Conservation (phyloP, 2,888 invertebrate genomes). For the Drosophila rellima region DNA sequence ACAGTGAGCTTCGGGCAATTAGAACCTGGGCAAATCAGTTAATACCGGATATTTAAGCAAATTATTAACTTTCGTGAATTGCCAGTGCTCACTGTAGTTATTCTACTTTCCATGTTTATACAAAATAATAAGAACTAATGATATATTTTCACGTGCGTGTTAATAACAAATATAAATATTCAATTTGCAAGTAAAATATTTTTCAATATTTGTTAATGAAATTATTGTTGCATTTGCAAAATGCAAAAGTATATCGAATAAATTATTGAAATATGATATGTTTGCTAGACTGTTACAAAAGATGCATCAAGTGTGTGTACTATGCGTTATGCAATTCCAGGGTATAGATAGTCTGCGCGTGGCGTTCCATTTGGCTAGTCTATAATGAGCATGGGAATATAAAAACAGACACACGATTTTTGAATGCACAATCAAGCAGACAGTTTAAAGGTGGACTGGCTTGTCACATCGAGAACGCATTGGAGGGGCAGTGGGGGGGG, state of each 20-base stretch:
- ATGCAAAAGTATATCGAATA: conserved; percentile 7
- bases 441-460: conserved; percentile 30
- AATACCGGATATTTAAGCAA: neutral
- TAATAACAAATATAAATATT: conserved; percentile 32
- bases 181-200: conserved; percentile 8
- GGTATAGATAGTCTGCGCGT: conserved; percentile 65
- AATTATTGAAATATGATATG: conserved; percentile 1
- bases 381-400: conserved; percentile 77
- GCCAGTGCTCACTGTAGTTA: neutral
- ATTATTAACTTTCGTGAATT: neutral
- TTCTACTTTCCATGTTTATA: neutral
- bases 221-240: conserved; percentile 14
- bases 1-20: neutral
- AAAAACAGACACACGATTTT: conserved; percentile 43
- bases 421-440: conserved; percentile 46
- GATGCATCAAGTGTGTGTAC: conserved; percentile 2
- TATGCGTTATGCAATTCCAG: conserved; percentile 4
- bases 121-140: conserved; percentile 6
- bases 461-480: neutral
- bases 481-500: neutral
- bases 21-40: neutral
- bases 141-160: conserved; percentile 15
- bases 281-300: neutral
- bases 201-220: conserved; percentile 9
- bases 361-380: conserved; percentile 58